Percentiles rank a stretch among this genome's conserved stretches.
phyloP scores from a whole-genome alignment of 2,888 invertebrate species.

The Lysandra coridon region DNA sequence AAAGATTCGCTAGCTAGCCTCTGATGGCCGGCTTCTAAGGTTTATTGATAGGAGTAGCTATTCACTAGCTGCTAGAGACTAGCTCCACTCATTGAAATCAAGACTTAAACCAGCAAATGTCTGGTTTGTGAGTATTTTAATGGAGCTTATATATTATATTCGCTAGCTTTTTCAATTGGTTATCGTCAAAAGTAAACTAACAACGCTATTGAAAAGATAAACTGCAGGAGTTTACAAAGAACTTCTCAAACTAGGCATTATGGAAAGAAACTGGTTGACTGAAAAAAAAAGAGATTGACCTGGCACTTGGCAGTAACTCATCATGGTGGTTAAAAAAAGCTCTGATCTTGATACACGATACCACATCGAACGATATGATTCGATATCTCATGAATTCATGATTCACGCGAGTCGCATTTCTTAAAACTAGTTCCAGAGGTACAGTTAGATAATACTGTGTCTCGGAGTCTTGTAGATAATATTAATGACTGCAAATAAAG shows the following conservation, averaged over 20 bases:
- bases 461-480: constrained; percentile 7
- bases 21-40: too few relatives aligned
- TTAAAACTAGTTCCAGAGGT: not conserved
- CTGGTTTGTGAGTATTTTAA: too few relatives aligned
- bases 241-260: not conserved
- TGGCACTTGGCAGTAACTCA: not conserved
- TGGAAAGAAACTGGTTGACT: not conserved
- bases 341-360: constrained; percentile 5
- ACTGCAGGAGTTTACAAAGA: not conserved
- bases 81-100: too few relatives aligned
- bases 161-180: too few relatives aligned
- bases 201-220: too few relatives aligned
- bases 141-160: too few relatives aligned
- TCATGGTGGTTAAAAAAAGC: not conserved
- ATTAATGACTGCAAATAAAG: constrained; percentile 7
- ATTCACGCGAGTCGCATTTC: not conserved
- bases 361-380: not conserved
- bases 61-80: too few relatives aligned
- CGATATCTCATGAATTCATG: not conserved
- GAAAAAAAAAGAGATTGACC: not conserved
- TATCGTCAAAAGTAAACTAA: too few relatives aligned
- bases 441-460: constrained; percentile 5
- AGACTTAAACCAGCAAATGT: too few relatives aligned
- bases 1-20: too few relatives aligned
- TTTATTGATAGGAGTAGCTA: not conserved